Percentiles rank a stretch among this genome's conserved stretches.
Conservation (phyloP, 2,888 invertebrate genomes). For the Archips crataeganus region DNA sequence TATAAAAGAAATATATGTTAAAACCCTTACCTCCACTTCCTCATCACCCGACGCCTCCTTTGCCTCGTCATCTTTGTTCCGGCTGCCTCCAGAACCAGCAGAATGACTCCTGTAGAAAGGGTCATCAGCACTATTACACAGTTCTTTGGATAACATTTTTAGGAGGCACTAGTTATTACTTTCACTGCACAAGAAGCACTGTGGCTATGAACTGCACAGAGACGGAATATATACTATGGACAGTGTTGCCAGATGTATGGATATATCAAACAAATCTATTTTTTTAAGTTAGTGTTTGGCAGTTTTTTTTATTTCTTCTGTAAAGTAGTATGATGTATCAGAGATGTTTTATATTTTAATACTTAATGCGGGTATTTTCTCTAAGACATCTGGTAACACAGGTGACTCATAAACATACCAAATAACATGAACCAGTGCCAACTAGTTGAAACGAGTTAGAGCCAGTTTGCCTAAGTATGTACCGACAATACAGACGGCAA, state of each 20-base stretch:
- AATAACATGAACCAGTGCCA: not conserved
- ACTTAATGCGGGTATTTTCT: not conserved
- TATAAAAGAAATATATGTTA: not conserved
- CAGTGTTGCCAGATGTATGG: not conserved
- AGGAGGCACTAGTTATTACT: not conserved
- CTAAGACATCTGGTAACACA: not conserved
- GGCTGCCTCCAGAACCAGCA: slow-evolving; percentile 77
- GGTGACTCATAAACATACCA: not conserved
- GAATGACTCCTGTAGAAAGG: slow-evolving; percentile 71
- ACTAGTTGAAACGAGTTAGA: not conserved
- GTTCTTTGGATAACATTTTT: not conserved
- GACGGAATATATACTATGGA: not conserved
- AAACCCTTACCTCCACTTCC: slow-evolving; percentile 85
- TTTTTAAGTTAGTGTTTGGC: not conserved
- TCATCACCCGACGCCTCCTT: slow-evolving; percentile 90
- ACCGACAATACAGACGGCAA: not conserved
- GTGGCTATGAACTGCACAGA: not conserved
- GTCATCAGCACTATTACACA: not conserved
- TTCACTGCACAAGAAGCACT: not conserved
- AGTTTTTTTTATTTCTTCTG: not conserved
- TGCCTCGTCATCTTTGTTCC: slow-evolving; percentile 87
- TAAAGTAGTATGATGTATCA: not conserved
- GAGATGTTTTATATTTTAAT: not conserved
- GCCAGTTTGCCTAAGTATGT: not conserved
- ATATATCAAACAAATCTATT: not conserved